These are phyloP conservation scores for Orchestes rusci DNA, from an alignment of 2,888 invertebrate genomes.

Conservation along the genomic window DNA sequence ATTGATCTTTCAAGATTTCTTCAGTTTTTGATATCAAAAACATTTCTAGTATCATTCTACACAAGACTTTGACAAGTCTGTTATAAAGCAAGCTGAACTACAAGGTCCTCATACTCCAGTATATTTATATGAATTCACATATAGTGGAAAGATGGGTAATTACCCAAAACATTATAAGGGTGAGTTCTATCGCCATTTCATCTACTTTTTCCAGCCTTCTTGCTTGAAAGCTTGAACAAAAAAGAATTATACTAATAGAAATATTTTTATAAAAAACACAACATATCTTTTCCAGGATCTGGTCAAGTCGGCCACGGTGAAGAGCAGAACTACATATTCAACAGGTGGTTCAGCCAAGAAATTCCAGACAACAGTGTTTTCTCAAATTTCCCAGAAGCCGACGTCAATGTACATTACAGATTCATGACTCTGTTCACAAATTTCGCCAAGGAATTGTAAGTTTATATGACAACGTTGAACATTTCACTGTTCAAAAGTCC, in stretches of 20 bases:
- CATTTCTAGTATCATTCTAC: constrained; percentile 8
- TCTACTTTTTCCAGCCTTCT: neutral
- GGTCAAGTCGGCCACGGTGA: constrained; percentile 12
- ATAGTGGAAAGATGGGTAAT: constrained; percentile 11
- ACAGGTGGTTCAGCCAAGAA: constrained; percentile 5
- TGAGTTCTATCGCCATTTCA: neutral
- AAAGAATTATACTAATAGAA: no score
- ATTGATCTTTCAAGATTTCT: neutral
- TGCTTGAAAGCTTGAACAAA: no score
- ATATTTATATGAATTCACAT: constrained; percentile 12
- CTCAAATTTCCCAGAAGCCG: constrained; percentile 6
- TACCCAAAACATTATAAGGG: constrained; percentile 3
- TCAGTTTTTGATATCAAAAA: neutral
- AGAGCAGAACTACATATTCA: constrained; percentile 13
- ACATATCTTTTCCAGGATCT: constrained; percentile 3
- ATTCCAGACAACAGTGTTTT: constrained; percentile 7
- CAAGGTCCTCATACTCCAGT: constrained; percentile 5
- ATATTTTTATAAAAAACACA: no score
- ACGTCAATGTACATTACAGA: constrained; percentile 10
- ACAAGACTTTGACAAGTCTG: constrained; percentile 11
- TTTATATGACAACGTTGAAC: constrained; percentile 12
- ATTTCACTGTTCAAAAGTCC: no score
- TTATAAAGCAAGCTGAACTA: constrained; percentile 7
- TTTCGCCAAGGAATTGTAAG: constrained; percentile 30
- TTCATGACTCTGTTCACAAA: constrained; percentile 28